Evolutionary conservation across 2,797 vertebrate species (phyloP).

Genomic region (Karalla daura): DNA sequence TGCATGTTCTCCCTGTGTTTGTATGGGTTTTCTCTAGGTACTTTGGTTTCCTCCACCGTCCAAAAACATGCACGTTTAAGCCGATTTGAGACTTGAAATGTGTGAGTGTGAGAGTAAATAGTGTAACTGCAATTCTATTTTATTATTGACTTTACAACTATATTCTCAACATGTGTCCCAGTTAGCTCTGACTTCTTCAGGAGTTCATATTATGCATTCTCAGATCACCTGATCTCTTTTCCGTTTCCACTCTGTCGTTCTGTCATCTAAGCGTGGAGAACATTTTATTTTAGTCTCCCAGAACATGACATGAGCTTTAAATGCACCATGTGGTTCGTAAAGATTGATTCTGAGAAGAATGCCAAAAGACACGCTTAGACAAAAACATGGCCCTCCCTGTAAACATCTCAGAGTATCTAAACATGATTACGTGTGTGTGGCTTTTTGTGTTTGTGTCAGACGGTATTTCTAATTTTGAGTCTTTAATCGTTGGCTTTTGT

Average conservation of each 20-base stretch:
- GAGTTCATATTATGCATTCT: too few relatives aligned
- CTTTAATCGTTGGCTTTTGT: constrained; percentile 15
- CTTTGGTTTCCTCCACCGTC: too few relatives aligned
- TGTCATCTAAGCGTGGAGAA: constrained; percentile 4
- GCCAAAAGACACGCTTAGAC: constrained; percentile 3
- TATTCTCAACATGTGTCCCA: not conserved
- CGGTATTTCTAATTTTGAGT: constrained; percentile 27
- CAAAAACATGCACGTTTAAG: too few relatives aligned
- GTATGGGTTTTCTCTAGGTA: too few relatives aligned
- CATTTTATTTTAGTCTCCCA: not conserved
- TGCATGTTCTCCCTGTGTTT: too few relatives aligned
- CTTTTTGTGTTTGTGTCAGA: constrained; percentile 27
- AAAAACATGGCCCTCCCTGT: constrained; percentile 7
- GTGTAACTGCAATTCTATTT: too few relatives aligned
- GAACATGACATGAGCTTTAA: constrained; percentile 12
- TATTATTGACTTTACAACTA: constrained; percentile 4
- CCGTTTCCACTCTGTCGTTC: constrained; percentile 19
- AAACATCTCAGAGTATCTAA: not conserved
- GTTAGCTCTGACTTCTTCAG: constrained; percentile 4
- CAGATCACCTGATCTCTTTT: constrained; percentile 1
- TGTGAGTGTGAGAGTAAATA: too few relatives aligned
- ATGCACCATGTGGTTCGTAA: not conserved
- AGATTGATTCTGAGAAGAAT: constrained; percentile 1
- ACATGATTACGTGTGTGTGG: constrained; percentile 34
- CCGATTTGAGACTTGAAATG: too few relatives aligned